These are phyloP conservation scores for Dipodomys stephensi DNA, from an alignment of 2,113 vertebrate species.

Conservation along the genomic window DNA sequence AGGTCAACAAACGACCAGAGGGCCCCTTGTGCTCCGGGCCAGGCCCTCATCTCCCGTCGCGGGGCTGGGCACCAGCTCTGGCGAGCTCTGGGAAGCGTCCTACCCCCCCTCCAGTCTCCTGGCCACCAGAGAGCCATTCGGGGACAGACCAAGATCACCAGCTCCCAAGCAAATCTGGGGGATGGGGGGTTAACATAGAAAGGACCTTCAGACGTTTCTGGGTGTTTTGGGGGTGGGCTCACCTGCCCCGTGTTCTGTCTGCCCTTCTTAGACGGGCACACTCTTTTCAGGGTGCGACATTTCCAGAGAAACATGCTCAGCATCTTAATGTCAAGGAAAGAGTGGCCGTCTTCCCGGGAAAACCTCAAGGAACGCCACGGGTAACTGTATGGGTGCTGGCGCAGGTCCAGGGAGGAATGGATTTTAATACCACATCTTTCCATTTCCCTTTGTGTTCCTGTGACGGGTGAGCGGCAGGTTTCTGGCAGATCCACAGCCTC, in stretches of 20 bases:
- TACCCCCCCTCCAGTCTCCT: not conserved
- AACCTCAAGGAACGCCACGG: conserved; percentile 69
- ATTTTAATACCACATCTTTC: conserved; percentile 82
- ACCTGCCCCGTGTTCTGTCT: not conserved
- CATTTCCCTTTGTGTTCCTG: conserved; percentile 81
- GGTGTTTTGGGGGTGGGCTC: not conserved
- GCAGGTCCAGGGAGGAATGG: conserved; percentile 77
- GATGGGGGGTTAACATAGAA: not conserved
- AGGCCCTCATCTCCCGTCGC: not conserved
- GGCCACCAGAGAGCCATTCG: conserved; percentile 23
- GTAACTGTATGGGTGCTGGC: conserved; percentile 82
- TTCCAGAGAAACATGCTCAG: conserved; percentile 45
- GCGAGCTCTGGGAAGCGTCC: not conserved
- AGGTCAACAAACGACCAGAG: too few species aligned
- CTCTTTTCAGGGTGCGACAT: not conserved
- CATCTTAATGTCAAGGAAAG: conserved; percentile 74
- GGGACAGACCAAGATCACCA: not conserved
- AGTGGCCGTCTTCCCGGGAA: conserved; percentile 73
- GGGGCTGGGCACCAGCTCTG: not conserved
- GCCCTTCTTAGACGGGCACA: not conserved
- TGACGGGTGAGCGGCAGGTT: conserved; percentile 81
- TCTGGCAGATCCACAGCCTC: conserved; percentile 73
- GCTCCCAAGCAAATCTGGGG: not conserved
- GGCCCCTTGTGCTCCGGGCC: not conserved
- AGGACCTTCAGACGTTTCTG: not conserved